Evolutionary conservation across 1,140 invertebrate species (phyloP), one percentile per base, ranked within the genome.

Genomic region (Papilio polytes): DNA sequence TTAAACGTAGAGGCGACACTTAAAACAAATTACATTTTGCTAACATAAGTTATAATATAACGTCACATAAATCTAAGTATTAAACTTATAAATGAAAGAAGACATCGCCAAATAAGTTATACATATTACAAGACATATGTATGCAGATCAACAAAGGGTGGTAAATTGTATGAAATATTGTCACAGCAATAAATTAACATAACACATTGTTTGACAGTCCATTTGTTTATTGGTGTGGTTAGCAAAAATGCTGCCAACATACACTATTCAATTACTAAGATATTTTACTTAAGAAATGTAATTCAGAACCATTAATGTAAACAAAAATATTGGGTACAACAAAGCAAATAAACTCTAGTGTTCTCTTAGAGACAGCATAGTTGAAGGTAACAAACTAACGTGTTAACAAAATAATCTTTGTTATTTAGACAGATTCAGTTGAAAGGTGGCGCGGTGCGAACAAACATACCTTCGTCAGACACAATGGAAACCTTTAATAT

Each of bases 401-500:
- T 76, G 22, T 22, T 20, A 36, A 9, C 15, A 31, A 56, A 53
- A 53, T 77, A 56, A 66, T 78, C 77, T 78, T 66, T 78, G 77
- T 44, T 44, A 46, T 63, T 78, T 63, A 78, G 80, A 82, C 77
- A 83, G 81, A 77, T 81, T 76, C 80, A 83, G 84, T 84, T 89
- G 87, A 89, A 90, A 93, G 92, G 90, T 91, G 88, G 84, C 82
- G 84, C 87, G 86, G 87, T 86, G 91, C 85, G 90, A 91, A 91
- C 88, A 90, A 90, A 90, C 89, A 87, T 93, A 93, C 92, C 92
- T 93, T 89, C 82, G 82, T 44, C 82, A 83, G 85, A 90, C 59
- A 87, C 92, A 93, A 93, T 91, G 81, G 85, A 83, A 82, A 85
- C 86, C 82, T 93, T 92, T 91, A 92, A 90, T 89, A 90, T 89